Evolutionary conservation across 2,797 vertebrate species (phyloP).

Genomic region (Mormyrops attenuatus): DNA sequence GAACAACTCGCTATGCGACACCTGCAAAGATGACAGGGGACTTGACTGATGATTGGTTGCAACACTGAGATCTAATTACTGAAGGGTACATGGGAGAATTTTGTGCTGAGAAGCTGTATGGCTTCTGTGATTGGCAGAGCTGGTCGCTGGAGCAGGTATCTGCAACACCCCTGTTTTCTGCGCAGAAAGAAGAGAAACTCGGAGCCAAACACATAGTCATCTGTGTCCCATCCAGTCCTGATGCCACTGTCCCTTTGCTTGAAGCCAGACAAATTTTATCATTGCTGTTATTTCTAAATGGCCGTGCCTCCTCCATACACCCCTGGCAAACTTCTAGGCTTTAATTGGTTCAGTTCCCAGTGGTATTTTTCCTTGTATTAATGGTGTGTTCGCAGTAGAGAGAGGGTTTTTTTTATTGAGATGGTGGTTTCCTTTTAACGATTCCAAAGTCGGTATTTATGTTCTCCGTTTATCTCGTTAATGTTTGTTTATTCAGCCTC

Average conservation of each 20-base stretch:
- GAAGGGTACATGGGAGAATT: neutral
- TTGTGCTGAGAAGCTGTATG: neutral
- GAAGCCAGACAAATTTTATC: neutral
- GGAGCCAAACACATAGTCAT: neutral
- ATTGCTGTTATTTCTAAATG: neutral
- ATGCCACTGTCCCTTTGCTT: neutral
- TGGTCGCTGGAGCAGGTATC: neutral
- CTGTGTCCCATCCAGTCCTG: neutral
- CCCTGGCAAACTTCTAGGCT: neutral
- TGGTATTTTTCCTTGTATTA: conserved; percentile 1
- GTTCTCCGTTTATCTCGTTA: neutral
- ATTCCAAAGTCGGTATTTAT: neutral
- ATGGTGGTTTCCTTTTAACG: conserved; percentile 9
- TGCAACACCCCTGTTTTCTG: neutral
- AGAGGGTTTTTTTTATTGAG: neutral
- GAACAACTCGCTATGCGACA: neutral
- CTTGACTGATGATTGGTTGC: neutral
- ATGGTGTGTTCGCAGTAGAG: neutral
- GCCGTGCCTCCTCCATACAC: neutral
- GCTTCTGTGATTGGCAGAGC: neutral
- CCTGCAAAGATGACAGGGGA: neutral
- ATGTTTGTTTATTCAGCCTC: conserved; percentile 7
- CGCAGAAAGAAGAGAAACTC: neutral
- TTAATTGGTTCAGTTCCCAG: neutral
- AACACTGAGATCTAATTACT: neutral